phyloP scores from a whole-genome alignment of 1,140 invertebrate species.

The Elysia chlorotica region DNA sequence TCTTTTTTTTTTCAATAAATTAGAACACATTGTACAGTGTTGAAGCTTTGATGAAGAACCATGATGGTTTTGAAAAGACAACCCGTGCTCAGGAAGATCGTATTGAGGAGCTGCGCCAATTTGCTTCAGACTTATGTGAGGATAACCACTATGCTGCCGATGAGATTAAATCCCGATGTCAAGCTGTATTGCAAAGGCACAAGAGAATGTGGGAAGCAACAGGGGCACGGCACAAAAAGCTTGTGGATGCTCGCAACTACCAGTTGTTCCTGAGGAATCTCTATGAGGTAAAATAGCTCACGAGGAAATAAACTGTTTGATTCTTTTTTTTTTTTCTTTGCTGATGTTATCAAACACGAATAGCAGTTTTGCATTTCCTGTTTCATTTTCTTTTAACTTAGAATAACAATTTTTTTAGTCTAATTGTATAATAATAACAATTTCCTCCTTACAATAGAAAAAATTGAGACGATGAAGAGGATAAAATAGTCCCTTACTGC shows the following conservation, averaged over 20 bases:
- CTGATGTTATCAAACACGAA: too few relatives aligned
- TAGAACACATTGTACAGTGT: slow-evolving; percentile 90
- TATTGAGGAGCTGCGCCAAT: slow-evolving; percentile 87
- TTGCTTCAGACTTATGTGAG: slow-evolving; percentile 88
- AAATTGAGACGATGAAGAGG: too few relatives aligned
- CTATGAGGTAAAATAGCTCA: slow-evolving; percentile 94
- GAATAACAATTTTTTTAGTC: too few relatives aligned
- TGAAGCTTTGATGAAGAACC: slow-evolving; percentile 96
- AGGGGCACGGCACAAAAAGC: slow-evolving; percentile 70
- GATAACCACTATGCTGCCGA: slow-evolving; percentile 97
- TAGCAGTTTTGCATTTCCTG: too few relatives aligned
- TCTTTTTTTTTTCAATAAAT: slow-evolving; percentile 29
- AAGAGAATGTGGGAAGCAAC: slow-evolving; percentile 88
- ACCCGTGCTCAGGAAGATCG: slow-evolving; percentile 96
- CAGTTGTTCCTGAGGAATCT: slow-evolving; percentile 97
- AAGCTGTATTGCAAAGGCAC: slow-evolving; percentile 79
- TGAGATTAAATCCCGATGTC: slow-evolving; percentile 89
- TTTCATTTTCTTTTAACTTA: too few relatives aligned
- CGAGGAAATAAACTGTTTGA: too few relatives aligned
- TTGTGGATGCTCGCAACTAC: slow-evolving; percentile 91
- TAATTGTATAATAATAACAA: too few relatives aligned
- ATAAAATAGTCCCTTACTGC: too few relatives aligned
- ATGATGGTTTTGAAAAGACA: slow-evolving; percentile 98
- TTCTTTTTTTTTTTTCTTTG: too few relatives aligned
- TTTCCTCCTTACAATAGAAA: too few relatives aligned